Evolutionary conservation across 1,140 invertebrate species (phyloP).

Genomic region (Drosophila takahashii): DNA sequence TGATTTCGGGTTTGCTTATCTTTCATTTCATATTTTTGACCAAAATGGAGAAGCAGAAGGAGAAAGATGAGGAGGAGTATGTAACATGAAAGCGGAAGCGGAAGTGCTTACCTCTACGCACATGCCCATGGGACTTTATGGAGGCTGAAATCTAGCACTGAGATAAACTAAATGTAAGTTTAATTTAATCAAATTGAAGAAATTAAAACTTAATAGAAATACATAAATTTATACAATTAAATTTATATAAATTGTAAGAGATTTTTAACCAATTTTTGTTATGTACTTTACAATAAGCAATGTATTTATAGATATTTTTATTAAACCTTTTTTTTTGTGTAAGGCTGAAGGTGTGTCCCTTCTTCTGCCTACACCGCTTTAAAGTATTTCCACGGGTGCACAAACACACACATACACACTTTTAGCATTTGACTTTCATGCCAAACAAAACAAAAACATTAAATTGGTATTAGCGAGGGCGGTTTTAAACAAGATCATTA

Average conservation of each 20-base stretch:
- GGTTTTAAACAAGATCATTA: not conserved
- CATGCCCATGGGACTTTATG: constrained; percentile 10
- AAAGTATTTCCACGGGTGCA: constrained; percentile 79
- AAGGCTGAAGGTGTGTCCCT: not conserved
- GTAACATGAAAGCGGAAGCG: constrained; percentile 75
- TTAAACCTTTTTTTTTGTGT: not conserved
- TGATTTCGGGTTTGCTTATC: constrained; percentile 43
- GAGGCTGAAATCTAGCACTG: not conserved
- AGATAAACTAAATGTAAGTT: not conserved
- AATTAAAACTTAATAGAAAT: too few species aligned
- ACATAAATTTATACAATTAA: too few species aligned
- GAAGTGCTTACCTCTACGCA: constrained; percentile 70
- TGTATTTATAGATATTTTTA: too few species aligned
- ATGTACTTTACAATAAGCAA: too few species aligned
- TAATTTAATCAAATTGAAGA: not conserved
- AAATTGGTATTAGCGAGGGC: constrained; percentile 48
- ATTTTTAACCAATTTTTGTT: too few species aligned
- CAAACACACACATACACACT: constrained; percentile 36
- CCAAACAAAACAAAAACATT: constrained; percentile 64
- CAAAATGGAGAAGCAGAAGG: constrained; percentile 39
- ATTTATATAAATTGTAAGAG: too few species aligned
- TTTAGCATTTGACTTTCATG: constrained; percentile 73
- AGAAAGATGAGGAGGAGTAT: constrained; percentile 5
- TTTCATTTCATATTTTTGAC: constrained; percentile 49
- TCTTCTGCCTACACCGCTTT: constrained; percentile 52